Evolutionary conservation across 2,113 vertebrate genomes (phyloP), one percentile per base, ranked within the genome.

Genomic region (Podarcis muralis): DNA sequence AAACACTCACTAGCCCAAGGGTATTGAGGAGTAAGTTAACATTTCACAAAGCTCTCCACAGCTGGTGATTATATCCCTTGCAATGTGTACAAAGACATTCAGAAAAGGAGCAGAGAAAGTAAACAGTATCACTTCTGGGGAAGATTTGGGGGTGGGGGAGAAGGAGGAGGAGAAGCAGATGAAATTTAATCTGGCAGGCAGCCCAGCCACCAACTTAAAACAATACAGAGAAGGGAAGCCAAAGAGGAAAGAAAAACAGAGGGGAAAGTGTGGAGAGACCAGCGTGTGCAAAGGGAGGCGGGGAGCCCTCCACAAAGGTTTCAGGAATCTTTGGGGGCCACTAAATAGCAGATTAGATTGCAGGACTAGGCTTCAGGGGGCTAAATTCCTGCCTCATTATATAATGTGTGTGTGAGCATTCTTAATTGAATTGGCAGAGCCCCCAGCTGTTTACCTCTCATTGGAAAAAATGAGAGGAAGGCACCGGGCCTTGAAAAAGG

Each of bases 61-160:
- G 95, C 95, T 95, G 95, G 93, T 92, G 94, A 96, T 95, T 95
- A 91, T 94, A 95, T 95, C 93, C 94, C 91, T 96, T 87, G 93
- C 95, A 95, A 91, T 81, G 88, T 76, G 0, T 94, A 95, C 94
- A 94, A 94, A 96, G 95, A 78, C 94, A 93, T 87, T 93, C 94
- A 93, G 94, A 95, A 95, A 88, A 95, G 94, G 91, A 93, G 94
- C 87, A 87, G 94, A 95, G 95, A 95, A 96, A 96, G 95, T 96
- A 96, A 96, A 96, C 95, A 96, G 92, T 96, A 95, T 95, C 95
- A 95, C 94, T 95, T 95, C 93, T 96, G 95, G 93, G 89, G 92
- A 93, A 92, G 89, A 35, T 87, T 30, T 83, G 88, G 74, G 88
- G 69, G 11, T 82, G 69, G 37, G 75, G 89, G 84, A 69, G 72